Base-by-base conservation (phyloP, 2,888 invertebrate species). In the Escarpia spicata region DNA sequence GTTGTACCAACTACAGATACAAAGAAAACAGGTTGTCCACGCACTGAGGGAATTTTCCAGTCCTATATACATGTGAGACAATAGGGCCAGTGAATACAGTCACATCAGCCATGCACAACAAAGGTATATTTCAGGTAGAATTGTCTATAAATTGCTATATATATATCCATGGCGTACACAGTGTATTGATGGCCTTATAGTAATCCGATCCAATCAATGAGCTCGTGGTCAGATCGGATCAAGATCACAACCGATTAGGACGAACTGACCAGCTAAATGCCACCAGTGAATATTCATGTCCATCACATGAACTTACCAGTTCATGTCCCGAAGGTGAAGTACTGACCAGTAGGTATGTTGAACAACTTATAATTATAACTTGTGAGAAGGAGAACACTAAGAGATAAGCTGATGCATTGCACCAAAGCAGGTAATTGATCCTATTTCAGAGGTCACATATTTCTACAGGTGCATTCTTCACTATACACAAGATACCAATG, bases 281-380 rank as follows among this genome's bases (percentile, higher is more conserved):
- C 19, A 75, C 75, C 26, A 26, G 19, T 26, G 19, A 75, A 75
- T 75, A 75, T 75, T 26, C 19, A 19, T 6, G 75, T 75, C n/a
- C 75, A 75, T 75, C 75, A 26, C n/a, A 60, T 60, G 60, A 75
- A 75, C 75, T 75, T 75, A 75, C 3, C 75, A 26, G 75, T n/a
- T 75, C 0, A 75, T 26, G 75, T 26, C 75, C 75, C 6, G n/a
- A 75, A 26, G 75, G 26, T n/a, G n/a, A 75, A 75, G n/a, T 75
- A 75, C 75, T 75, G 75, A 75, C 75, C 75, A 75, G 75, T 75
- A 19, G 19, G 26, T 75, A 26, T n/a, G 75, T 75, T 3, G 75
- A 26, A 75, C 75, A 75, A 75, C 75, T 26, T 75, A 75, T 75
- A 75, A 75, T 75, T 75, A 75, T 75, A n/a, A 75, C 75, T 75